Conservation (phyloP, 2,797 vertebrate species). For the Diplodus sargus region DNA sequence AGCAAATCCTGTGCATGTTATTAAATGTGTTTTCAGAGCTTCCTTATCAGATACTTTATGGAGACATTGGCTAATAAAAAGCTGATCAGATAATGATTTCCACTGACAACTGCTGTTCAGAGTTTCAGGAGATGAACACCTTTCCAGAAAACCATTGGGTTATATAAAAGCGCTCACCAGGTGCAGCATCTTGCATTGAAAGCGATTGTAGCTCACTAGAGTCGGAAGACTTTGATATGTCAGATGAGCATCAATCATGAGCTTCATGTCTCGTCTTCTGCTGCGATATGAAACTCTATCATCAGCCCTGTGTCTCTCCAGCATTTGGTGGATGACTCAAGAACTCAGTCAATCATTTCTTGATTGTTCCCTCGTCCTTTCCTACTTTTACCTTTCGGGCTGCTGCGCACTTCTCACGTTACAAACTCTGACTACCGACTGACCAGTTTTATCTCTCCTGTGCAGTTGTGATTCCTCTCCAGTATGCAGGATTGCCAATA, state of each 20-base stretch:
- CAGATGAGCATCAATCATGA: slow-evolving; percentile 24
- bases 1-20: neutral
- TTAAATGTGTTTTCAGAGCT: neutral
- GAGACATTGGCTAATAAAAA: neutral
- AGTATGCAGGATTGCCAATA: slow-evolving; percentile 46
- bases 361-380: slow-evolving; percentile 29
- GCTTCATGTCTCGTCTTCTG: slow-evolving; percentile 17
- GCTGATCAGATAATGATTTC: slow-evolving; percentile 4
- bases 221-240: slow-evolving; percentile 1
- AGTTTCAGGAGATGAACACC: neutral
- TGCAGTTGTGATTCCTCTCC: slow-evolving; percentile 40
- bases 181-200: neutral
- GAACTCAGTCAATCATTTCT: slow-evolving; percentile 46
- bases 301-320: slow-evolving; percentile 10
- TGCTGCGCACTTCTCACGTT: slow-evolving; percentile 35
- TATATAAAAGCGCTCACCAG: neutral
- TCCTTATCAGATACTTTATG: neutral
- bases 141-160: neutral
- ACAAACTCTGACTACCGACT: slow-evolving; percentile 16
- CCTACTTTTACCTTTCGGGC: slow-evolving; percentile 25
- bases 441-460: slow-evolving; percentile 26
- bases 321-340: slow-evolving; percentile 65
- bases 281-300: slow-evolving; percentile 48
- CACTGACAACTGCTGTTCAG: neutral
- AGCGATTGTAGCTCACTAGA: neutral